A percentile compares a stretch with the other conserved stretches of the same genome.
These are phyloP conservation scores for Synanthedon tipuliformis DNA, from an alignment of 2,888 invertebrate species.

Conservation along the genomic window DNA sequence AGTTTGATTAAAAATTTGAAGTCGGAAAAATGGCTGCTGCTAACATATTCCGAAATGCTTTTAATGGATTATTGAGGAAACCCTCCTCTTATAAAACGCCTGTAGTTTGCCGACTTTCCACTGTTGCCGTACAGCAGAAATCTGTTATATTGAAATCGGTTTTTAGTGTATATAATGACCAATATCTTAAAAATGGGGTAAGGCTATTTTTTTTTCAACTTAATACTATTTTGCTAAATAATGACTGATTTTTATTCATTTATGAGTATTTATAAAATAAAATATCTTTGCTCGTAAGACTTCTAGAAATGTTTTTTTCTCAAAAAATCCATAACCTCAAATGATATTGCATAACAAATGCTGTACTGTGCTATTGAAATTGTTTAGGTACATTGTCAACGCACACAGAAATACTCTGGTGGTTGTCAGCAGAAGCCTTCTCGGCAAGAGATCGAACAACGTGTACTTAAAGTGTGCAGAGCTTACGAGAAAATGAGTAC, in stretches of 20 bases:
- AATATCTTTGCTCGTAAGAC: not conserved
- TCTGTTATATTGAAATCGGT: conserved; percentile 35
- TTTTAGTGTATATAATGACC: conserved; percentile 7
- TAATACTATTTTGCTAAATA: not conserved
- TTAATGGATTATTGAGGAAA: conserved; percentile 57
- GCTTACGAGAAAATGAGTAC: conserved; percentile 90
- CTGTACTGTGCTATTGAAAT: conserved; percentile 41
- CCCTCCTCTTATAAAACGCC: conserved; percentile 44
- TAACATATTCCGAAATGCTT: conserved; percentile 57
- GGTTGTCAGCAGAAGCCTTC: conserved; percentile 62
- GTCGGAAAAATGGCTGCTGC: conserved; percentile 61
- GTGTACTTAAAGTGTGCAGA: conserved; percentile 88
- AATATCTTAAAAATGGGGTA: conserved; percentile 11
- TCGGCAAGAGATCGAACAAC: conserved; percentile 77
- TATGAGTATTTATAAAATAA: conserved; percentile 15
- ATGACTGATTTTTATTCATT: no score
- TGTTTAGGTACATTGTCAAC: conserved; percentile 55
- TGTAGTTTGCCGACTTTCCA: conserved; percentile 54
- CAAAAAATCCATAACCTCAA: conserved; percentile 42
- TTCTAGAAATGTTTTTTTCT: not conserved
- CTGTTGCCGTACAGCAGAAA: conserved; percentile 52
- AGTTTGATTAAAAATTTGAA: conserved; percentile 11
- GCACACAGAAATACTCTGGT: conserved; percentile 39
- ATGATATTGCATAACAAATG: conserved; percentile 64
- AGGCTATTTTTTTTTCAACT: conserved; percentile 3